Base-by-base conservation (phyloP, 2,888 invertebrate species). In the Sarcophaga variegata region DNA sequence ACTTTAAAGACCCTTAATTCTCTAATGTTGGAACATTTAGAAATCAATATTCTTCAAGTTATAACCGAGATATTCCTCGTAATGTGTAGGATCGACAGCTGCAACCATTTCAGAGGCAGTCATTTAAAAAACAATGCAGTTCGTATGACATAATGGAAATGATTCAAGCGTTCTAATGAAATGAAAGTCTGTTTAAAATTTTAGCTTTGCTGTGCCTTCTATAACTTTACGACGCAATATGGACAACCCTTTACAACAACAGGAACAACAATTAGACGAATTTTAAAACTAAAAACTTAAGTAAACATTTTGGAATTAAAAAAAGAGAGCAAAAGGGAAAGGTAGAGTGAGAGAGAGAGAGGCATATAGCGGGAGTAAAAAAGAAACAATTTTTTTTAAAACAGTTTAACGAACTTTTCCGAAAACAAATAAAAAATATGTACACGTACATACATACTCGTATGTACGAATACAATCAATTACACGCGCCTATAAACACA, bases 361-460 rank as follows among this genome's bases (percentile, higher is more conserved):
- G 6, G 14, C 10, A 0, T 37, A 11, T 64, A 4, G 20, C n/a
- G 59, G 12, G 1, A 17, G 12, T 59, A 59, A 54, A 12, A 54
- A 54, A 4, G 14, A 54, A 59, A 59, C 59, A 59, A 59, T 59
- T 59, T 59, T 60, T 20, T 62, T 20, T 10, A 22, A 67, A 17
- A 78, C 47, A 72, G 78, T 83, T 83, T 72, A 78, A 78, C 45
- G 78, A 83, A 83, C 83, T 83, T 67, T 66, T 60, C 20, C 14
- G 4, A 10, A 22, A 54, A 54, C 4, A 54, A 54, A 12, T 4
- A 14, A 54, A 54, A 20, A 54, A 20, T 62, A 20, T 20, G 8
- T n/a, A 62, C 62, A 62, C 62, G 22, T 8, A 62, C 22, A 62
- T 10, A 22, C 11, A 62, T n/a, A 59, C 59, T 10, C 37, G 10